These are phyloP conservation scores for Lepidothrix coronata DNA, from an alignment of 2,113 vertebrate genomes.

Conservation along the genomic window DNA sequence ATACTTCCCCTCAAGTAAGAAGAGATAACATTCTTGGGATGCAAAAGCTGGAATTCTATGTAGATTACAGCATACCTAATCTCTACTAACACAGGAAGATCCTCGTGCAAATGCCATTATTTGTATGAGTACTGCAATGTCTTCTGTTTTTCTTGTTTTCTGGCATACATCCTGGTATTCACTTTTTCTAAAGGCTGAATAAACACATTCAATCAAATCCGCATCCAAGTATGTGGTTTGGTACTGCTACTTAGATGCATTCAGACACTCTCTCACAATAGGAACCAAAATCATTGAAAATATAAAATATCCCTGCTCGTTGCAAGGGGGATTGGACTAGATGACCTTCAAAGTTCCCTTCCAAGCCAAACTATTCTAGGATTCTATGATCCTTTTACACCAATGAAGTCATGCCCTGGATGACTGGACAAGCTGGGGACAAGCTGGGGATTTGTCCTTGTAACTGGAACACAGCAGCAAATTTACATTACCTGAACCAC, in stretches of 20 bases:
- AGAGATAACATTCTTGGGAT: not conserved
- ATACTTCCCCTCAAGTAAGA: not conserved
- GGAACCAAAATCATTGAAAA: not conserved
- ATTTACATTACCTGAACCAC: not conserved
- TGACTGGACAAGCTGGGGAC: no score
- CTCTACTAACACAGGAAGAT: not conserved
- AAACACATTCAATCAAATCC: not conserved
- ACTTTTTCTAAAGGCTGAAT: not conserved
- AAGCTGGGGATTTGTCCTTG: not conserved
- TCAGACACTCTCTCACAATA: not conserved
- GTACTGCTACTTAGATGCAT: not conserved
- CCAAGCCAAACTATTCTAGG: not conserved
- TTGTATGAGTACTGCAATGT: not conserved
- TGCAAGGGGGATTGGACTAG: not conserved
- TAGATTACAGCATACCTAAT: not conserved
- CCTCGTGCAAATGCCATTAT: not conserved
- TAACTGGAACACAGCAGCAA: not conserved
- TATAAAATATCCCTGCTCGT: not conserved
- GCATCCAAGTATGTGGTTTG: not conserved
- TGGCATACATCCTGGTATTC: not conserved
- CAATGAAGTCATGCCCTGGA: not conserved
- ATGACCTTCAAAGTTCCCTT: not conserved
- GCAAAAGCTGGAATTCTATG: not conserved
- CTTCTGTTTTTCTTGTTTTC: not conserved
- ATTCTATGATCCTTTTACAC: not conserved